Conservation (phyloP, 2,888 invertebrate species). For the Agrotis segetum region DNA sequence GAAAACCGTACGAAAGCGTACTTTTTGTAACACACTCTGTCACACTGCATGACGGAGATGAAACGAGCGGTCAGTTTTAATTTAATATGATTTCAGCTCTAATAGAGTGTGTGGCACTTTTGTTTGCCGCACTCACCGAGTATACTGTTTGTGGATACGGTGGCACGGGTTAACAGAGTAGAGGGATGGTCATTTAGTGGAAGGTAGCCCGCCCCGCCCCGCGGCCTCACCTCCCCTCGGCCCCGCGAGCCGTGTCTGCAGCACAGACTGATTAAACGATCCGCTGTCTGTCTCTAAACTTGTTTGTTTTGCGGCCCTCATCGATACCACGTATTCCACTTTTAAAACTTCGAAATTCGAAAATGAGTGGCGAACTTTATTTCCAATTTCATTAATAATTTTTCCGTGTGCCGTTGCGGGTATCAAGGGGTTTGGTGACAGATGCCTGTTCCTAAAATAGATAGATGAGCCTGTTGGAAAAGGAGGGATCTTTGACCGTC, state of each 20-base stretch:
- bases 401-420: background rate
- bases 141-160: conserved; percentile 90
- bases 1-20: background rate
- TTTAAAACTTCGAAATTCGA: conserved; percentile 66
- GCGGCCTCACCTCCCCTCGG: conserved; percentile 13
- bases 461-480: conserved; percentile 1
- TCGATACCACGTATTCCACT: conserved; percentile 72
- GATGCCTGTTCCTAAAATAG: conserved; percentile 10
- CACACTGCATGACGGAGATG: background rate
- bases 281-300: conserved; percentile 83
- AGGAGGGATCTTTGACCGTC: background rate
- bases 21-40: background rate
- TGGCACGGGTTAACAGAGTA: conserved; percentile 87
- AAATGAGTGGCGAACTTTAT: conserved; percentile 42
- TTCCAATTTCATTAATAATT: conserved; percentile 24
- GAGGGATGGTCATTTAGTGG: conserved; percentile 90
- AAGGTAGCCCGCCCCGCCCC: conserved; percentile 79
- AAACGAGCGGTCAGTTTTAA: background rate
- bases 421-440: conserved; percentile 14
- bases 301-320: conserved; percentile 81
- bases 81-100: conserved; percentile 66
- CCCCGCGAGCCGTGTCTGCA: conserved; percentile 75
- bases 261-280: conserved; percentile 89
- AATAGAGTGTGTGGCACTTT: conserved; percentile 59
- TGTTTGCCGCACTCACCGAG: conserved; percentile 84